Percentiles rank a stretch among this genome's conserved stretches.
These are phyloP conservation scores for Menidia menidia DNA, from an alignment of 2,797 vertebrate genomes.

Conservation along the genomic window DNA sequence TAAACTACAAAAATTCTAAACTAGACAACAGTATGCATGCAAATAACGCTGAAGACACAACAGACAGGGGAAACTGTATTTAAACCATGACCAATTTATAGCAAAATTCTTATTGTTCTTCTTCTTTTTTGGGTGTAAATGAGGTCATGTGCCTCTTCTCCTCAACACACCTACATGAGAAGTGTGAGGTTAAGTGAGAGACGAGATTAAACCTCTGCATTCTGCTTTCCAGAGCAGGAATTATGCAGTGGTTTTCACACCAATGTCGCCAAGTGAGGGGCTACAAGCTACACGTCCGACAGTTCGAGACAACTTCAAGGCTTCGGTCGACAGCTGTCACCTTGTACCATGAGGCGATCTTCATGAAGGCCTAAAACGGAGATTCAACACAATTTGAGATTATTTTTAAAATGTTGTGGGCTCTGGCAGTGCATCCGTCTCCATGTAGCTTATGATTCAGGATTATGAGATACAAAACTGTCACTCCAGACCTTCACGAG, in stretches of 20 bases:
- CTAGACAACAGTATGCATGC: too few species aligned
- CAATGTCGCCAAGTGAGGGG: background rate
- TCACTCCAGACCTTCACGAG: background rate
- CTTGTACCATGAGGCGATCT: background rate
- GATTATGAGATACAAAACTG: background rate
- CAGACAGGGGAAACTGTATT: too few species aligned
- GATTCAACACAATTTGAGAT: too few species aligned
- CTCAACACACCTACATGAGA: too few species aligned
- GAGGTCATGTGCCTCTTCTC: too few species aligned
- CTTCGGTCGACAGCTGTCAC: background rate
- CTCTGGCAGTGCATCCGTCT: background rate
- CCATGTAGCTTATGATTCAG: background rate
- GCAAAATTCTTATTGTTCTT: too few species aligned
- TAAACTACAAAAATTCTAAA: too few species aligned
- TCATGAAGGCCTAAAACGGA: background rate
- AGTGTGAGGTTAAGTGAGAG: too few species aligned
- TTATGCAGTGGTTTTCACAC: background rate
- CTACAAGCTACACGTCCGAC: background rate
- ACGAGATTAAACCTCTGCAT: too few species aligned
- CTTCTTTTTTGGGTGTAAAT: too few species aligned
- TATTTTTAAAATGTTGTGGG: background rate
- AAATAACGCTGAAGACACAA: too few species aligned
- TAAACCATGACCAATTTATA: too few species aligned
- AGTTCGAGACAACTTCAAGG: background rate
- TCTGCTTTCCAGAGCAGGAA: background rate